These are phyloP conservation scores for Shargacucullia verbasci DNA, from an alignment of 2,888 invertebrate genomes.

Conservation along the genomic window DNA sequence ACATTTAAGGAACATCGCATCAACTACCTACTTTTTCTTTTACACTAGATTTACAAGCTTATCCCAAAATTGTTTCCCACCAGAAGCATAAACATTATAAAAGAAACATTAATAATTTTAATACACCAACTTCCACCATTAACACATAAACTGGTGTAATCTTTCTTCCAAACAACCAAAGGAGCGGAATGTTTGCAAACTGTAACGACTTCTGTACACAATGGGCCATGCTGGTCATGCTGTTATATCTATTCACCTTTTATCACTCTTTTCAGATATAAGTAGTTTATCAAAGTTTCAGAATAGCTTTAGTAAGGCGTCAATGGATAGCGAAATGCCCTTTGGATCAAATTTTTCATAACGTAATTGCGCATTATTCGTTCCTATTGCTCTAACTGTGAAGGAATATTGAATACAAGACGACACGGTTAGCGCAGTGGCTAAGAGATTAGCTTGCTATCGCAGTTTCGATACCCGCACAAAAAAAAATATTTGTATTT, in stretches of 20 bases:
- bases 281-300: background rate
- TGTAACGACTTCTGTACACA: background rate
- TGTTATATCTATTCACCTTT: background rate
- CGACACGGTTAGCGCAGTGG: too few species aligned
- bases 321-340: background rate
- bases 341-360: too few species aligned
- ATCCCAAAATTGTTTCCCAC: too few species aligned
- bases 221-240: background rate
- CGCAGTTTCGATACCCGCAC: too few species aligned
- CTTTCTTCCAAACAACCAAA: slow-evolving; percentile 23
- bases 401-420: too few species aligned
- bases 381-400: too few species aligned
- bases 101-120: slow-evolving; percentile 14
- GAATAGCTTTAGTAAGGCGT: background rate
- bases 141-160: slow-evolving; percentile 15
- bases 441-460: too few species aligned
- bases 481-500: too few species aligned
- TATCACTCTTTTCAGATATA: background rate
- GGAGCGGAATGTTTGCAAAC: slow-evolving; percentile 15
- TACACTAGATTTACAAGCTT: too few species aligned
- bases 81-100: slow-evolving; percentile 1
- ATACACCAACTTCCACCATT: slow-evolving; percentile 33
- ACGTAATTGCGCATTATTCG: too few species aligned
- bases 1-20: too few species aligned
- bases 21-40: too few species aligned